Base-by-base conservation (phyloP, 1,140 invertebrate genomes). In the Galleria mellonella region DNA sequence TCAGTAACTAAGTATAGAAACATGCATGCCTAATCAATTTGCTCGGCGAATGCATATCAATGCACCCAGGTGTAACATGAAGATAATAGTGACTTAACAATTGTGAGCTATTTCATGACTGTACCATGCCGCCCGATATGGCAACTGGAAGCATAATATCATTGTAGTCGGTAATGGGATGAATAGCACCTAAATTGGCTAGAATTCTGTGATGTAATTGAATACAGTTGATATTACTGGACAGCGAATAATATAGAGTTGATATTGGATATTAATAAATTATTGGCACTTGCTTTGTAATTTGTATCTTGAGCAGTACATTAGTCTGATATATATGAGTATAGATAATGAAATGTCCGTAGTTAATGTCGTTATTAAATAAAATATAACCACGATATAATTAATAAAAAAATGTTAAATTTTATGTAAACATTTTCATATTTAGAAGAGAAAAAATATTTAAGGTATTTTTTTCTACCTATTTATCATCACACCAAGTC, bases 31-130 rank as follows among this genome's bases (percentile, higher is more conserved):
- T 76, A 56, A 76, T 77, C 67, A 68, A 63, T 50, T 23, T 66
- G 62, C 63, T 65, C 48, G 65, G 54, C 52, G 40, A 75, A 72
- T 66, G 62, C 69, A 71, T 74, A 73, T 75, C 62, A 65, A 70
- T 58, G 58, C 67, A 62, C 38, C 62, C 72, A 78, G 72, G 74
- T 78, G 72, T 72, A 65, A 61, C 55, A 49, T 29, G 44, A 31
- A 71, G 73, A 77, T 72, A 71, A 72, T 68, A 32, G 57, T 14
- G 30, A 10, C 55, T 68, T 57, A 62, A 60, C 51, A 46, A 57
- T 51, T 61, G 61, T 58, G 46, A 13, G 13, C 29, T 23, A 51
- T 62, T 59, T 55, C 42, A 55, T 56, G 27, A 57, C 30, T 11
- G 33, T 28, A 29, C 17, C 6, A 6, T 23, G 6, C 17, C 17